phyloP scores from a whole-genome alignment of 2,797 vertebrate species.

The Glyptemys insculpta region DNA sequence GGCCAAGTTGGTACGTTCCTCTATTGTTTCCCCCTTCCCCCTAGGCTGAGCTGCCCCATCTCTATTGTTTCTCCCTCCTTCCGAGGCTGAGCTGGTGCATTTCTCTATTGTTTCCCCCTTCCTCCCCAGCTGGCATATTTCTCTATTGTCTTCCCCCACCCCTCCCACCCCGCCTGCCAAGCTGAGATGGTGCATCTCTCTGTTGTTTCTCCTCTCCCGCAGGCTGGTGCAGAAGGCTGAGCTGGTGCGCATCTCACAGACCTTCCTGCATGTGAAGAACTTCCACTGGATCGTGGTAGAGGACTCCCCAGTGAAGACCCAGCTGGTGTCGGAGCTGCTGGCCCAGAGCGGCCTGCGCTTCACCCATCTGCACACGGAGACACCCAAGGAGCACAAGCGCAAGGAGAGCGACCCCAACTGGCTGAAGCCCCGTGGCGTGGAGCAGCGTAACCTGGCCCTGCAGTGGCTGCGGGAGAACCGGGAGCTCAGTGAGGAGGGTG shows the following conservation, averaged over 20 bases:
- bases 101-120: neutral
- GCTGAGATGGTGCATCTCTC: neutral
- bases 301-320: slow-evolving; percentile 73
- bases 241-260: slow-evolving; percentile 80
- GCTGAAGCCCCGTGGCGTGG: slow-evolving; percentile 77
- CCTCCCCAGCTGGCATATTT: neutral
- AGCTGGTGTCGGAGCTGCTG: slow-evolving; percentile 75
- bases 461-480: slow-evolving; percentile 79
- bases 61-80: neutral
- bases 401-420: slow-evolving; percentile 73
- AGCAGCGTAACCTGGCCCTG: slow-evolving; percentile 81
- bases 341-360: slow-evolving; percentile 76
- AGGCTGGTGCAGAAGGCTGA: slow-evolving; percentile 83
- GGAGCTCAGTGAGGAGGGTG: slow-evolving; percentile 78
- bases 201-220: neutral
- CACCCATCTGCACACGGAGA: slow-evolving; percentile 78
- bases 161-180: no score
- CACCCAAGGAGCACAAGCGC: slow-evolving; percentile 72
- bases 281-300: slow-evolving; percentile 84
- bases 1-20: no score
- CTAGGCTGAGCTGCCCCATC: slow-evolving; percentile 31
- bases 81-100: slow-evolving; percentile 39
- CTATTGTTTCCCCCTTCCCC: neutral
- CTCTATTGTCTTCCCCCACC: neutral
- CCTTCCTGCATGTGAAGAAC: slow-evolving; percentile 79